Base-by-base conservation (phyloP, 1,140 invertebrate genomes). In the Neotoxoptera formosana region DNA sequence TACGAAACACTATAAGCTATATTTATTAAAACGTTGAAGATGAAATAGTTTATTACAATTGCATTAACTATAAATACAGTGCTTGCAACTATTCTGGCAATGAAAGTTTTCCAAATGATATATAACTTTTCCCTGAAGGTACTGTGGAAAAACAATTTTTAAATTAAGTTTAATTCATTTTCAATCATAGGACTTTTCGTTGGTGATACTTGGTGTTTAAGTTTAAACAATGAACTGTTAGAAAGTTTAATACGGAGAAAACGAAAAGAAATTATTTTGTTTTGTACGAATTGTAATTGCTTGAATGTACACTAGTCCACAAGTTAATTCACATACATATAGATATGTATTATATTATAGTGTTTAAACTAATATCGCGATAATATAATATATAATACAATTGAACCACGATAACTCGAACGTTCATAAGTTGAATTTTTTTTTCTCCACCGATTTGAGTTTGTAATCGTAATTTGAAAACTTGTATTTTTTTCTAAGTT, bases 161-260 rank as follows among this genome's bases (percentile, higher is more conserved):
- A 76, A 76, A 76, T 76, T 76, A 76, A 34, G 60, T 76, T 76
- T 76, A 20, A n/a, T 76, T 76, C n/a, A 76, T 76, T 76, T 76
- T 76, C 14, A 4, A 76, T n/a, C 60, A 76, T n/a, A n/a, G 60
- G 30, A 34, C 6, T 76, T n/a, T 76, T 23, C 14, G 14, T 30
- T n/a, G 30, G 11, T 67, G n/a, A n/a, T 76, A 76, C 30, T 76
- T 76, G 60, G 60, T 7, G 60, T 34, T 76, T 76, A 76, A 76
- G n/a, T 76, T 76, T 34, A n/a, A n/a, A 67, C 60, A 67, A n/a
- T n/a, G 30, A 30, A 67, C 17, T 76, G 30, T 76, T 76, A 76
- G 60, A 76, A 76, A 76, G 30, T 76, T 76, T n/a, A 76, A 76
- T n/a, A 76, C 14, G 14, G 14, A 76, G 4, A 76, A 76, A 76